Evolutionary conservation across 1,140 invertebrate species (phyloP).

Genomic region (Pseudomyrmex gracilis): DNA sequence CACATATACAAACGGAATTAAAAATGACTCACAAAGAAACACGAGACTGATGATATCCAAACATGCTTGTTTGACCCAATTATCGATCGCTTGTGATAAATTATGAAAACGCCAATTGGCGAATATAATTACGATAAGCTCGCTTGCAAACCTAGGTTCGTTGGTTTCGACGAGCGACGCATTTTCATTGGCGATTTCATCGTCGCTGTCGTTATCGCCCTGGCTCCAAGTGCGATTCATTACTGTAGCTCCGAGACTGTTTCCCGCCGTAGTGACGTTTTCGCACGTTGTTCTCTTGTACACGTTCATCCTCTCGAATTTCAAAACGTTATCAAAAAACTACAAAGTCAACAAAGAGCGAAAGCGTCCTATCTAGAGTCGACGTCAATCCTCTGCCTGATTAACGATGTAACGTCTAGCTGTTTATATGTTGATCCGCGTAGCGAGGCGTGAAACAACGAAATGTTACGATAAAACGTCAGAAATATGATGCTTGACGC

Average conservation of each 20-base stretch:
- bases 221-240: slow-evolving; percentile 70
- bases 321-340: not conserved
- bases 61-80: not conserved
- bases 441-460: not conserved
- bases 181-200: slow-evolving; percentile 57
- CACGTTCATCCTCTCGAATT: slow-evolving; percentile 29
- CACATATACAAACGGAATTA: not conserved
- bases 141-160: slow-evolving; percentile 62
- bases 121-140: slow-evolving; percentile 31
- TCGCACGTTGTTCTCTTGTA: slow-evolving; percentile 5
- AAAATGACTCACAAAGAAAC: slow-evolving; percentile 8
- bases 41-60: too few relatives aligned
- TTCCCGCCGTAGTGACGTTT: slow-evolving; percentile 47
- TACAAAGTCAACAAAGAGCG: not conserved
- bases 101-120: not conserved
- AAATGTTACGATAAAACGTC: not conserved
- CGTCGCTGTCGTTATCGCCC: slow-evolving; percentile 65
- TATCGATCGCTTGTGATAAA: slow-evolving; percentile 34
- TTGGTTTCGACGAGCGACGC: slow-evolving; percentile 48
- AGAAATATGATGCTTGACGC: too few relatives aligned
- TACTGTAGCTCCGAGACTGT: slow-evolving; percentile 39
- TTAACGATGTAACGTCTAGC: slow-evolving; percentile 38
- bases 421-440: slow-evolving; percentile 63
- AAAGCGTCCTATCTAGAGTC: slow-evolving; percentile 54
- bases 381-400: slow-evolving; percentile 36